Percentiles rank a stretch among this genome's conserved stretches.
Conservation (phyloP, 1,140 invertebrate genomes). For the Aphis craccivora region DNA sequence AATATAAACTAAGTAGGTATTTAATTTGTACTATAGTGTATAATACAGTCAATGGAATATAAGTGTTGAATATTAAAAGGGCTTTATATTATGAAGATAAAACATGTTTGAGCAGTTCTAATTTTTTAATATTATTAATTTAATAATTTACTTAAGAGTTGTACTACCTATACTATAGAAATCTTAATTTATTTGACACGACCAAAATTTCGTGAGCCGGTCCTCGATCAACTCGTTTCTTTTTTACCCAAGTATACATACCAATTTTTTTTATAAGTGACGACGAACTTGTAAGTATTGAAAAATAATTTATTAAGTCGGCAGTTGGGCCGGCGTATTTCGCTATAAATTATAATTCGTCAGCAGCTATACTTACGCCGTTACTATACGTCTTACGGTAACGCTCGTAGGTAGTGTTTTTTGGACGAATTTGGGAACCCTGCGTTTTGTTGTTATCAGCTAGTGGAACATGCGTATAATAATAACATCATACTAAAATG, state of each 20-base stretch:
- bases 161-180: not conserved
- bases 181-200: not conserved
- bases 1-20: too few species aligned
- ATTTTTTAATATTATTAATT: too few species aligned
- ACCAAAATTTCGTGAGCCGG: not conserved
- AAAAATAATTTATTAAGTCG: not conserved
- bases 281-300: not conserved
- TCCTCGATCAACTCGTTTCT: not conserved
- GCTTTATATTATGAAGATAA: too few species aligned
- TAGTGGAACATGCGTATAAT: not conserved
- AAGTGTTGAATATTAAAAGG: too few species aligned
- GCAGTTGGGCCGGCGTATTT: not conserved
- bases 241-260: not conserved
- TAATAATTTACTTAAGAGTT: too few species aligned
- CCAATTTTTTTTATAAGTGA: not conserved
- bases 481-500: not conserved
- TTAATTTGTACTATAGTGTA: too few species aligned
- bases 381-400: too few species aligned
- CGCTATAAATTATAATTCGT: too few species aligned
- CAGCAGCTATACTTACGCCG: not conserved
- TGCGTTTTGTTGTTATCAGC: not conserved
- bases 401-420: not conserved
- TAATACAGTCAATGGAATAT: too few species aligned
- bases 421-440: not conserved
- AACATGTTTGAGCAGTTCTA: too few species aligned